Conservation (phyloP, 1,140 invertebrate genomes). For the Sycobia sp. region DNA sequence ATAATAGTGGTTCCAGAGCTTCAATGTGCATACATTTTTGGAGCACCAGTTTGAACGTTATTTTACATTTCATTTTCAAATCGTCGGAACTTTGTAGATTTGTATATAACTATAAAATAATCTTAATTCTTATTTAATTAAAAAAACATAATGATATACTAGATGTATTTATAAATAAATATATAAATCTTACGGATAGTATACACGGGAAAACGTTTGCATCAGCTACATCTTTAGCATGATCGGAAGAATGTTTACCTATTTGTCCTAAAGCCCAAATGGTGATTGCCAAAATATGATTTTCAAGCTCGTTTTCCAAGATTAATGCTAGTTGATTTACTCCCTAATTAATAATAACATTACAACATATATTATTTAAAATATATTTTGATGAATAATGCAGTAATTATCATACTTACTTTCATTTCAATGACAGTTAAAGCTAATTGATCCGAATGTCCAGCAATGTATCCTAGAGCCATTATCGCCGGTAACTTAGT, state of each 20-base stretch:
- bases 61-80: constrained; percentile 67
- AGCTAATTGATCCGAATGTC: constrained; percentile 74
- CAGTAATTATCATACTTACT: constrained; percentile 51
- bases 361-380: not conserved
- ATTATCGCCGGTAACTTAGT: constrained; percentile 72
- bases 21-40: constrained; percentile 76
- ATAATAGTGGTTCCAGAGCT: constrained; percentile 74
- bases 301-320: constrained; percentile 68
- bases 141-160: too few relatives aligned
- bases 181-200: constrained; percentile 41
- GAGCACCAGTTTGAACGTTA: constrained; percentile 70
- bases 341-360: constrained; percentile 60
- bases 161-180: not conserved
- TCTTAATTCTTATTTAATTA: constrained; percentile 2
- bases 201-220: constrained; percentile 69
- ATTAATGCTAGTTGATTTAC: constrained; percentile 69
- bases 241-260: constrained; percentile 78
- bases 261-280: constrained; percentile 81
- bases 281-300: constrained; percentile 68
- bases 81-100: constrained; percentile 65
- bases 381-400: not conserved
- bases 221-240: constrained; percentile 73
- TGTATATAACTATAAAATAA: constrained; percentile 54
- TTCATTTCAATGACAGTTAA: constrained; percentile 70
- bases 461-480: constrained; percentile 79